Evolutionary conservation across 2,797 vertebrate genomes (phyloP), one percentile per base, ranked within the genome.

Genomic region (Xyrichtys novacula): DNA sequence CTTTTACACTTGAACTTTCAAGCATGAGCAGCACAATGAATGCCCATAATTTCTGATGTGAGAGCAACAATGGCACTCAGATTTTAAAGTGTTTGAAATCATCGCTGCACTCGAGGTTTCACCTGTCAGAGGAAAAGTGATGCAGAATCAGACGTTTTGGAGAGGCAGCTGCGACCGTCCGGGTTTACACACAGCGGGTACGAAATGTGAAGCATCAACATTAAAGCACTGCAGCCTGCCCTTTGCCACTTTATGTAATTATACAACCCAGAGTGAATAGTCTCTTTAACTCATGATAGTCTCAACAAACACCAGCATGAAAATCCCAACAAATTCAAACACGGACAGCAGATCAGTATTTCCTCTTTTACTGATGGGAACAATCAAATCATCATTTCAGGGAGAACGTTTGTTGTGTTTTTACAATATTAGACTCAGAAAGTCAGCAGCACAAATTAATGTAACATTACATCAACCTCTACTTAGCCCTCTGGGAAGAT

Each of bases 11-110:
- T 61, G 56, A 70, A 74, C 55, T 49, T 59, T 61, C 15, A 10
- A 47, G 28, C 47, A 34, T 7, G 16, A 8, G 31, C 15, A 16
- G n/a, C 61, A 32, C 43, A 52, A 47, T 20, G 17, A 52, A 47
- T 20, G 17, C 6, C 11, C 1, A 14, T 46, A 9, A 46, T 58
- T 57, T 52, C 20, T 22, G 11, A 49, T 17, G 5, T 19, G 31
- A 74, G 74, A 14, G 60, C 55, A 71, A 80, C 42, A 71, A 65
- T n/a, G 40, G 31, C 22, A 31, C 28, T 50, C 16, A 26, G 34
- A 72, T 68, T 68, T 32, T 7, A 9, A 49, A 67, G 52, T 11
- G 57, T 49, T 48, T 59, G 17, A 57, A 54, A 81, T 67, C 36
- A 72, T 31, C 32, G 12, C 52, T 17, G 19, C n/a, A 50, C 40